Evolutionary conservation across 2,797 vertebrate species (phyloP), one percentile per base, ranked within the genome.

Genomic region (Pelochelys cantorii): DNA sequence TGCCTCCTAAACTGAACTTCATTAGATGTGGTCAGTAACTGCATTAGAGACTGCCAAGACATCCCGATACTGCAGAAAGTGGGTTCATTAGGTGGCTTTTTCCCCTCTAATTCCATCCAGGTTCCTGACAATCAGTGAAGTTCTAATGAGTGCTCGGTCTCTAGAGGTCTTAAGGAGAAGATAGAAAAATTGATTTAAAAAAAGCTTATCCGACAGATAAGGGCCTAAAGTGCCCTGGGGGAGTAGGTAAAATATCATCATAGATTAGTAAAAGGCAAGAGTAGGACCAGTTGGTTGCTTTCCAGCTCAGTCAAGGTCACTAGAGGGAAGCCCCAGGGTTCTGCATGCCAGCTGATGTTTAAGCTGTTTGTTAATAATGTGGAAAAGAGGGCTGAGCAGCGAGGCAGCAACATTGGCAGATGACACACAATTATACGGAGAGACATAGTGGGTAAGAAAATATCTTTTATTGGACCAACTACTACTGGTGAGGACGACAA

Each of bases 141-240:
- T 37, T 4, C 4, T 8, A 14, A 13, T 81, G 62, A 62, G 7
- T 11, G n/a, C 37, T 87, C 23, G 14, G 85, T 6, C 42, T 13
- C 5, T 71, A 82, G 55, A 42, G 78, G 52, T 11, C 0, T 75
- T 75, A 11, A 23, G 37, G 22, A 0, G 27, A 86, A 52, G 0
- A 48, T 57, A 83, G 4, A 34, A 1, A 11, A 14, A 7, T 8
- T 2, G 15, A 9, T 68, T 13, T 6, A 62, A 2, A 74, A 74
- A 25, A 4, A 84, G 65, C 4, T 14, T 59, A 7, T 74, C 37
- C 11, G 5, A 53, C 27, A 42, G 59, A n/a, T 1, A 60, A 60
- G 5, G 59, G 59, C 1, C 13, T 31, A 90, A 81, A 34, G 4
- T 79, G 11, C 31, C 2, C 1, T 1, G 68, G 13, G 18, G 29